Evolutionary conservation across 35 echinoderm and acorn worm genomes (phyloP).

Genomic region (Patiria miniata): DNA sequence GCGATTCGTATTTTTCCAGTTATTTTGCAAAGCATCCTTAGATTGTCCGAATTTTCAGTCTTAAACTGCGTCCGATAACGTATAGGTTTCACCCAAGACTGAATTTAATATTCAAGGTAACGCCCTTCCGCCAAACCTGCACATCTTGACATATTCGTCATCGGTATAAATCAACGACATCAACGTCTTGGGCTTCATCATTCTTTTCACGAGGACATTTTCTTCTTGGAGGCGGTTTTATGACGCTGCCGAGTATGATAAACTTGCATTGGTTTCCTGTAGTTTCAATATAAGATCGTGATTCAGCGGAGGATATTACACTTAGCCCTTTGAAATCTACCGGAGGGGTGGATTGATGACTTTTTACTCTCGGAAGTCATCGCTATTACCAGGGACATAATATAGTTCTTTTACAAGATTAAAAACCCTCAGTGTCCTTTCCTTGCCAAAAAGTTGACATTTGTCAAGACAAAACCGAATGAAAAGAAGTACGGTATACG

Average conservation of each 20-base stretch:
- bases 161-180: neutral
- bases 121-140: neutral
- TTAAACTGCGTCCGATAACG: too few relatives aligned
- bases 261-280: slow-evolving; percentile 14
- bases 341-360: neutral
- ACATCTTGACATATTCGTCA: neutral
- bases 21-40: too few relatives aligned
- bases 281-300: slow-evolving; percentile 5
- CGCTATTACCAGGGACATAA: neutral
- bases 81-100: too few relatives aligned
- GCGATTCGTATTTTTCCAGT: too few relatives aligned
- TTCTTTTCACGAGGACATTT: neutral
- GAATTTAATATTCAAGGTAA: too few relatives aligned
- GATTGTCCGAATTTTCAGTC: too few relatives aligned
- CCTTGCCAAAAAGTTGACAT: neutral
- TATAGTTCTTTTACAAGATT: neutral
- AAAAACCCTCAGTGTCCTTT: neutral
- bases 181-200: neutral
- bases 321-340: slow-evolving; percentile 6
- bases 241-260: slow-evolving; percentile 1
- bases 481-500: neutral
- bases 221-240: neutral
- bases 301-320: neutral
- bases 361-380: neutral
- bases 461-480: neutral